Percentiles rank a stretch among this genome's conserved stretches.
Conservation (phyloP, 1,140 invertebrate genomes). For the Cardiocondyla obscurior region DNA sequence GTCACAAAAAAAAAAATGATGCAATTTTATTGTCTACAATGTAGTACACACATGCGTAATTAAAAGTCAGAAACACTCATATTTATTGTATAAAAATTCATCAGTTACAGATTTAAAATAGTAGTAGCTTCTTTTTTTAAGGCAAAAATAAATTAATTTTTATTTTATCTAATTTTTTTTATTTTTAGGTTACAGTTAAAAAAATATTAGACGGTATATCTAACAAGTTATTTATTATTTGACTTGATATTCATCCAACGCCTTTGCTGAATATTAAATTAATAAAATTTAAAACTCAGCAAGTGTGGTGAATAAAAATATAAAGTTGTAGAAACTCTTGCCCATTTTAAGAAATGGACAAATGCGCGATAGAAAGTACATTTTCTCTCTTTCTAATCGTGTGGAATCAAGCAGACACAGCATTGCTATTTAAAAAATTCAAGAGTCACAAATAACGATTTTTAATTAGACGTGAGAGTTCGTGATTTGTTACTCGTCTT, state of each 20-base stretch:
- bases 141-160: no score
- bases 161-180: no score
- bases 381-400: not conserved
- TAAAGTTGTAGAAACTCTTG: conserved; percentile 18
- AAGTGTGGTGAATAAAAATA: not conserved
- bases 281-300: not conserved
- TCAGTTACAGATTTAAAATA: no score
- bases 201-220: not conserved
- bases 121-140: no score
- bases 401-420: not conserved
- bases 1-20: no score
- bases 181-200: not conserved
- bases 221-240: conserved; percentile 34
- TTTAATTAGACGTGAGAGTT: conserved; percentile 43
- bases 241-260: not conserved
- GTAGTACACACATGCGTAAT: no score
- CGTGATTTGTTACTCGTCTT: conserved; percentile 85
- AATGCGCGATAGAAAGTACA: not conserved
- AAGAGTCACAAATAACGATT: conserved; percentile 14
- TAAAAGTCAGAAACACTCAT: no score
- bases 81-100: no score
- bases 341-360: not conserved
- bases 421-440: conserved; percentile 1
- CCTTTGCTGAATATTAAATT: not conserved
- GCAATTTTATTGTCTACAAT: no score